Conservation (phyloP, 2,113 vertebrate genomes). For the Sporophila hypoxantha region DNA sequence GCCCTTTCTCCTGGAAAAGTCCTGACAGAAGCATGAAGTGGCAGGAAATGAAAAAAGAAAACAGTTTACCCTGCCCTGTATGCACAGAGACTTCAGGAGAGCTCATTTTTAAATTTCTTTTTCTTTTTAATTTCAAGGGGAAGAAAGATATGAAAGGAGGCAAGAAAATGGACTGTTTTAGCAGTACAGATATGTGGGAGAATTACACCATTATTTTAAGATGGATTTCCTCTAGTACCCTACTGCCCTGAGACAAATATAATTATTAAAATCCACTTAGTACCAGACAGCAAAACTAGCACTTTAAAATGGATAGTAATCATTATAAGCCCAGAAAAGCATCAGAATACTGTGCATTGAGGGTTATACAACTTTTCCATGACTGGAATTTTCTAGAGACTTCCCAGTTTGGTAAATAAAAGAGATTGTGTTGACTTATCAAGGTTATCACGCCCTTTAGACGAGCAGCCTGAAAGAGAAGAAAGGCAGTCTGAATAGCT, state of each 20-base stretch:
- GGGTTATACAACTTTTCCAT: background rate
- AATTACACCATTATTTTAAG: background rate
- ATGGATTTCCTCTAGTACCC: background rate
- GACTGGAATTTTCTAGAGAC: background rate
- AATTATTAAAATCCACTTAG: background rate
- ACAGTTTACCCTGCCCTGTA: constrained; percentile 1
- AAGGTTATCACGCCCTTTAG: background rate
- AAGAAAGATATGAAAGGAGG: background rate
- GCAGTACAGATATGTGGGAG: background rate
- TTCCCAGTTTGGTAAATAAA: background rate
- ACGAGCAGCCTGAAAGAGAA: background rate
- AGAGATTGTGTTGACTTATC: background rate
- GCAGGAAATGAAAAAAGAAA: constrained; percentile 36
- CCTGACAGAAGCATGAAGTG: background rate
- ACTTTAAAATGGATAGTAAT: background rate
- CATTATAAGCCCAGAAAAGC: background rate
- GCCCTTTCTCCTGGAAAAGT: background rate
- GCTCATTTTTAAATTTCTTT: rapidly evolving
- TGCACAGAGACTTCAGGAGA: background rate
- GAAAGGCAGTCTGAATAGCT: background rate
- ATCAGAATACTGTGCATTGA: background rate
- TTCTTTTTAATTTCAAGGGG: background rate
- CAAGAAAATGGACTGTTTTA: background rate
- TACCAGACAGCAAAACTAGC: background rate
- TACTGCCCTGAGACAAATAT: background rate